Evolutionary conservation across 2,888 invertebrate species (phyloP).

Genomic region (Brenthis ino): DNA sequence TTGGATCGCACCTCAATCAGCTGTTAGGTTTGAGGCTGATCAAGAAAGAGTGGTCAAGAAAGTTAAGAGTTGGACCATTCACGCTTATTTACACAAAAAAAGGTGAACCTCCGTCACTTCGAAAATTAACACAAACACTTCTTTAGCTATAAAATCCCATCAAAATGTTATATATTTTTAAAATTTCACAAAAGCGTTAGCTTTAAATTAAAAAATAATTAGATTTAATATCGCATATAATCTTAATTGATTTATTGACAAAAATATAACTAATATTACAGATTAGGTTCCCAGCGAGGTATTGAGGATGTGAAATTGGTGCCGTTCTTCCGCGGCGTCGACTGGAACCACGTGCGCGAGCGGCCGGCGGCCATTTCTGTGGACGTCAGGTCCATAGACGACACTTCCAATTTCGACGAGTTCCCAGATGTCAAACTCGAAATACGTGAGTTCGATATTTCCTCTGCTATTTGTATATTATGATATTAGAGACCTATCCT

Average conservation of each 20-base stretch:
- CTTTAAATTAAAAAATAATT: too few species aligned
- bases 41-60: too few species aligned
- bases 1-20: too few species aligned
- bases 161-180: too few species aligned
- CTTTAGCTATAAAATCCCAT: too few species aligned
- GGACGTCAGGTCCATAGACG: slow-evolving; percentile 98
- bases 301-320: slow-evolving; percentile 96
- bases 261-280: slow-evolving; percentile 39
- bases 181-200: too few species aligned
- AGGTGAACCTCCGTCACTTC: too few species aligned
- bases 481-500: background rate
- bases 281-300: slow-evolving; percentile 92
- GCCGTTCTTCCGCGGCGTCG: slow-evolving; percentile 97
- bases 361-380: slow-evolving; percentile 99
- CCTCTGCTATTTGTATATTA: slow-evolving; percentile 5
- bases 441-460: slow-evolving; percentile 87
- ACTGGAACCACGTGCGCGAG: slow-evolving; percentile 99
- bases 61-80: too few species aligned
- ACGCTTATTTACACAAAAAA: too few species aligned
- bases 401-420: slow-evolving; percentile 99
- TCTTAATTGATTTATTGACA: background rate
- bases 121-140: too few species aligned
- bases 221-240: too few species aligned
- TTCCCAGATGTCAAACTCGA: slow-evolving; percentile 99
- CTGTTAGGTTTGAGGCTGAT: too few species aligned